Base-by-base conservation (phyloP, 2,888 invertebrate species). In the Tenodera sinensis region DNA sequence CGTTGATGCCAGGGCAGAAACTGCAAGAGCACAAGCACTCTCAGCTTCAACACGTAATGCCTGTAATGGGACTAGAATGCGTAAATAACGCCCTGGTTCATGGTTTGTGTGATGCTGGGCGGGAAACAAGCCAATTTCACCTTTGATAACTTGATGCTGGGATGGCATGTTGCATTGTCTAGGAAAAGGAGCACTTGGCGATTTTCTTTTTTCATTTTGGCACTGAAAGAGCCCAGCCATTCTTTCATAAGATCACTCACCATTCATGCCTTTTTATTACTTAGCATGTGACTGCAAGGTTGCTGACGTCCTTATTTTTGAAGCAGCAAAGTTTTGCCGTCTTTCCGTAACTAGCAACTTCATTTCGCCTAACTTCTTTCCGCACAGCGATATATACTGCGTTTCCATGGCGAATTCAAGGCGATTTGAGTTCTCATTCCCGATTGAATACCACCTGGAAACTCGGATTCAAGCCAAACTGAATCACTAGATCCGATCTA, bases 211-310 rank as follows among this genome's bases (percentile, higher is more conserved):
- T 83, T 83, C 83, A 12, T 83, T n/a, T 83, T n/a, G 83, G 83
- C 83, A 28, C 4, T 83, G 83, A 20, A 83, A 83, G 83, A 83
- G n/a, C 47, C 14, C 82, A 89, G 83, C 87, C 87, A 87, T 25
- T 87, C 87, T 81, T 30, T 14, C 82, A 87, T 86, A 54, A 87
- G 84, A 7, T n/a, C 27, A 28, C 84, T 30, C 15, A 88, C 85
- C 88, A 88, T 88, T 83, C 89, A 86, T 2, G 89, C 83, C 30
- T 85, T 89, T 28, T 54, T 54, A 47, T 89, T 85, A 4, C 42
- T 42, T 71, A 28, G 34, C 88, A 86, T 12, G 85, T 54, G n/a
- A 86, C 42, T 12, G 83, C 28, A 25, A 85, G 83, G 14, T 84
- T n/a, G 28, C n/a, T 85, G 34, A 85, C 12, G 28, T 54, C 81